Conservation (phyloP, 2,888 invertebrate species). For the Ormyrus nitidulus region DNA sequence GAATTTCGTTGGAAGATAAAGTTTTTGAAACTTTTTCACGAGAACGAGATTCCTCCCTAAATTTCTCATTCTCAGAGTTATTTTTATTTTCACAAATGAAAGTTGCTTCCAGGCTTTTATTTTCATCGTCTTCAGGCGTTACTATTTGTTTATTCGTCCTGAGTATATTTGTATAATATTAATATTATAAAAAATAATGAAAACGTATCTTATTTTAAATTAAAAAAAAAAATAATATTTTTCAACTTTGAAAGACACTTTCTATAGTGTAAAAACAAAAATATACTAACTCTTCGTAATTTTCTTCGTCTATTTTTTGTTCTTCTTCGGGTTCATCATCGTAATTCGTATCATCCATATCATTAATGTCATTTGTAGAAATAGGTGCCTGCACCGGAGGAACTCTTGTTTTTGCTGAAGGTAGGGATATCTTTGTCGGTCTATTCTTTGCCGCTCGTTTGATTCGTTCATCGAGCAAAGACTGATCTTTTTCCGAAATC, state of each 20-base stretch:
- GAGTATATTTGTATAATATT: constrained; percentile 34
- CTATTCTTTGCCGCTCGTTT: constrained; percentile 88
- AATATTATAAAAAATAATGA: constrained; percentile 35
- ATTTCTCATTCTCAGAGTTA: constrained; percentile 42
- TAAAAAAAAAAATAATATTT: constrained; percentile 24
- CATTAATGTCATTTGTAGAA: constrained; percentile 72
- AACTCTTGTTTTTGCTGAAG: constrained; percentile 75
- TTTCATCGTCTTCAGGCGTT: constrained; percentile 27
- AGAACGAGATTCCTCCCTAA: constrained; percentile 41
- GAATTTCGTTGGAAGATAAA: constrained; percentile 39
- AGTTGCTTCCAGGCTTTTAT: constrained; percentile 49
- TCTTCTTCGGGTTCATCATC: constrained; percentile 71
- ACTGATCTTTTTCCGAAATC: constrained; percentile 96
- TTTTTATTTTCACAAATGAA: constrained; percentile 49
- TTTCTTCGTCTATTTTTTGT: constrained; percentile 59
- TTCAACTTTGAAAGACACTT: background rate
- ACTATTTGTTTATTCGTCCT: constrained; percentile 16
- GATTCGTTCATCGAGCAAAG: constrained; percentile 95
- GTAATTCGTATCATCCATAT: constrained; percentile 71
- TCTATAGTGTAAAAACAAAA: background rate
- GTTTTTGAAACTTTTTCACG: constrained; percentile 41
- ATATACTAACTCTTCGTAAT: constrained; percentile 52
- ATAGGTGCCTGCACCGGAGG: constrained; percentile 69
- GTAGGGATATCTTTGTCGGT: constrained; percentile 75
- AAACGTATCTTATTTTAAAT: background rate